Evolutionary conservation across 1,140 invertebrate species (phyloP), one percentile per base, ranked within the genome.

Genomic region (Trichonephila clavata): DNA sequence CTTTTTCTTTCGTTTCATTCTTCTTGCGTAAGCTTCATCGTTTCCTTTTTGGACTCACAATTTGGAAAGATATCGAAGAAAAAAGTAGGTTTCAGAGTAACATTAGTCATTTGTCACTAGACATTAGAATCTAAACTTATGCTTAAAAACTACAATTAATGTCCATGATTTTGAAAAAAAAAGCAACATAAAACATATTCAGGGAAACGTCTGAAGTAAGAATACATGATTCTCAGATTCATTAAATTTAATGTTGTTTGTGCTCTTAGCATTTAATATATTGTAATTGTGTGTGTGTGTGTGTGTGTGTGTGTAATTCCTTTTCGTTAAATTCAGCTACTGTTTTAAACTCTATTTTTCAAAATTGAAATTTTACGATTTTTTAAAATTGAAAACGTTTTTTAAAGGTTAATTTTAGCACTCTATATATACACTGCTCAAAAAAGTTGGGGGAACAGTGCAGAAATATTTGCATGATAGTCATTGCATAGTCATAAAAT

Each of bases 141-240:
- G 32, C 86, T 88, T 63, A 68, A 88, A 88, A 88, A 88, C 32
- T n/a, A 27, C 86, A 63, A 63, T 63, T 86, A 86, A 86, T 86
- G 59, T 4, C 39, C 7, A 60, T 5, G 59, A 32, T 50, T 86
- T 86, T 63, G 27, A 32, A 86, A 60, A 59, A 86, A 86, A 86
- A 57, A 8, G n/a, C 18, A 43, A 18, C 24, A 18, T 16, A 32
- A 71, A 71, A 27, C 0, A 27, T 77, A 18, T 39, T 77, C 71
- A 16, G 2, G 71, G 16, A 77, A 77, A 68, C 3, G n/a, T n/a
- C 24, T 13, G 0, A 24, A n/a, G 24, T 2, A n/a, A 68, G 24
- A 65, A 14, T 32, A 39, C 71, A 39, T 20, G 71, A 77, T 39
- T 27, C 71, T 77, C 16, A 18, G 71, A 77, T 77, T 77, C 71